Evolutionary conservation across 2,797 vertebrate species (phyloP).

Genomic region (Pachyuromys duprasi): DNA sequence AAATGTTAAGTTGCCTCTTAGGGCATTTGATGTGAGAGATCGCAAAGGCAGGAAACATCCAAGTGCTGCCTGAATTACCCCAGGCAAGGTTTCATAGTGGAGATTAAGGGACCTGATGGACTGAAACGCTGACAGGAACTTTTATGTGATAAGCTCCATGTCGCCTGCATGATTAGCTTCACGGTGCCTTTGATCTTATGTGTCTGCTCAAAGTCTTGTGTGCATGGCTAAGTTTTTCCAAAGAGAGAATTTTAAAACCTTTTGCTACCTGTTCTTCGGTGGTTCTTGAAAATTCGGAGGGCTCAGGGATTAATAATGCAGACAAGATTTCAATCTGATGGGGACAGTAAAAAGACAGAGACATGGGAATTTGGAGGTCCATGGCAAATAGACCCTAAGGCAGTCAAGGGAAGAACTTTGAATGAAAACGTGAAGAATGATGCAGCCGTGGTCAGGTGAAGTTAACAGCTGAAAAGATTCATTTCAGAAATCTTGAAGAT

Average conservation of each 20-base stretch:
- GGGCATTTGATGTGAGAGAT: not conserved
- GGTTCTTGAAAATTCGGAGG: not conserved
- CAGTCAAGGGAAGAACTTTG: not conserved
- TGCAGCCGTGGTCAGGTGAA: not conserved
- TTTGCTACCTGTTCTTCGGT: not conserved
- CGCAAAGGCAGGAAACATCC: not conserved
- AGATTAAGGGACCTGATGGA: not conserved
- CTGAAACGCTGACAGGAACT: fast-evolving
- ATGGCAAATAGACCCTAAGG: not conserved
- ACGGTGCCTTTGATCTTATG: not conserved
- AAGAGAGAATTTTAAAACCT: not conserved
- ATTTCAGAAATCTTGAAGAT: too few relatives aligned
- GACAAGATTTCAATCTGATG: not conserved
- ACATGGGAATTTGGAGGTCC: fast-evolving
- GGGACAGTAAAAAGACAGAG: not conserved
- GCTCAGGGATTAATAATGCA: not conserved
- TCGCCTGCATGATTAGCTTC: not conserved
- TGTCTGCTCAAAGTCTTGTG: not conserved
- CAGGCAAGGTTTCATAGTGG: not conserved
- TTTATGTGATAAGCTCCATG: not conserved
- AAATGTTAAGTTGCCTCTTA: not conserved
- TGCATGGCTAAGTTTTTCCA: not conserved
- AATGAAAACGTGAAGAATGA: not conserved
- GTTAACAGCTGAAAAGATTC: not conserved
- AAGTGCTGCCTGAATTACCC: not conserved